Percentiles rank a stretch among this genome's conserved stretches.
phyloP scores from a whole-genome alignment of 1,140 invertebrate genomes.

The Gerris buenoi region DNA sequence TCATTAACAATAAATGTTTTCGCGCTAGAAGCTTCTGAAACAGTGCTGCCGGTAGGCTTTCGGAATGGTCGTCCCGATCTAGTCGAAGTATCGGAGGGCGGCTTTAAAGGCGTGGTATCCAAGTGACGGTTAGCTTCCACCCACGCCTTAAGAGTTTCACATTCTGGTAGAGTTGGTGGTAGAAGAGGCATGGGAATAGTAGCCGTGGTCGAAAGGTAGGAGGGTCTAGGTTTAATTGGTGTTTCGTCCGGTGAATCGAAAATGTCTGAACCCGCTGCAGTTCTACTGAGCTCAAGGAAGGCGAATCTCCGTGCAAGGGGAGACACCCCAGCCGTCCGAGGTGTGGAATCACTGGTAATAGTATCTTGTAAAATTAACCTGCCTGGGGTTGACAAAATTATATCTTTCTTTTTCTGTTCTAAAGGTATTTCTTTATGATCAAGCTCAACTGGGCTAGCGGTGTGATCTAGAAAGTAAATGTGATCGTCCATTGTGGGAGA shows the following conservation, averaged over 20 bases:
- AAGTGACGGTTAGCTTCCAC: background rate
- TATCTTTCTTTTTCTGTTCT: slow-evolving; percentile 12
- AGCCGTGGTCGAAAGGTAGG: background rate
- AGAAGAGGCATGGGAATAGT: slow-evolving; percentile 1
- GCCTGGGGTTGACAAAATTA: slow-evolving; percentile 11
- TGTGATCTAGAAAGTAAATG: background rate
- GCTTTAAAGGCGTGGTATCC: background rate
- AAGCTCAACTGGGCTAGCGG: slow-evolving; percentile 19
- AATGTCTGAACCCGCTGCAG: background rate
- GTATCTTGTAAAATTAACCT: background rate
- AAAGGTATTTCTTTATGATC: slow-evolving; percentile 21
- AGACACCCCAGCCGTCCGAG: slow-evolving; percentile 13
- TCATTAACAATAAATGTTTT: background rate
- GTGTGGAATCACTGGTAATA: background rate
- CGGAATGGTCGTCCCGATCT: background rate
- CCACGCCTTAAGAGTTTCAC: background rate
- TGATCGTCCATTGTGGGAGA: slow-evolving; percentile 12
- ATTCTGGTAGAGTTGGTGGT: background rate
- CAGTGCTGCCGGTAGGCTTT: background rate
- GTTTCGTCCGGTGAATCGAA: background rate
- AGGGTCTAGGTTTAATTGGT: background rate
- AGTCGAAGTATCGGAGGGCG: background rate
- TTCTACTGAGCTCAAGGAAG: slow-evolving; percentile 13
- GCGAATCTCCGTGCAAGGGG: slow-evolving; percentile 19
- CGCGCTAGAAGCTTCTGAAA: background rate